A percentile compares a stretch with the other conserved stretches of the same genome.
These are phyloP conservation scores for Ostrea edulis DNA, from an alignment of 1,140 invertebrate species.

Conservation along the genomic window DNA sequence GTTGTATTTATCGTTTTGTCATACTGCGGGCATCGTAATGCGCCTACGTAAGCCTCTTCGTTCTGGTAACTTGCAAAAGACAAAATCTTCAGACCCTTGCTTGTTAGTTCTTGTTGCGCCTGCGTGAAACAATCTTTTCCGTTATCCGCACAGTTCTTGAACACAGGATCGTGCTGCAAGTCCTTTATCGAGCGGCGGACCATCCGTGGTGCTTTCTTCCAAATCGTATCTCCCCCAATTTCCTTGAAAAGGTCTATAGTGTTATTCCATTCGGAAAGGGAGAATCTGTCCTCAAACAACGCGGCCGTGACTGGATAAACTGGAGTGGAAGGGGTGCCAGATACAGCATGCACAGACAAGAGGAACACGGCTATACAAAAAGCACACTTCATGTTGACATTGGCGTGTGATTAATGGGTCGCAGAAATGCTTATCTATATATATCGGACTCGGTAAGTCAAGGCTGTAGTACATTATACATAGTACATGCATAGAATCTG, in stretches of 20 bases:
- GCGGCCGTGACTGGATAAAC: conserved; percentile 67
- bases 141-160: conserved; percentile 54
- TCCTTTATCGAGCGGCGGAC: conserved; percentile 51
- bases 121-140: conserved; percentile 61
- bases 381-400: background rate
- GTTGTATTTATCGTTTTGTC: conserved; percentile 59
- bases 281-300: conserved; percentile 63
- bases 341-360: background rate
- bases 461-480: background rate
- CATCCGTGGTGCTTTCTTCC: conserved; percentile 59
- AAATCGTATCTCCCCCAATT: conserved; percentile 65
- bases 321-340: background rate
- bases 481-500: too few relatives aligned
- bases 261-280: conserved; percentile 61
- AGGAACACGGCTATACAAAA: background rate
- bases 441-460: background rate
- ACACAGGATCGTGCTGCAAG: conserved; percentile 58
- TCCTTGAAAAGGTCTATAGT: conserved; percentile 58
- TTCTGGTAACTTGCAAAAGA: conserved; percentile 63
- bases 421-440: background rate
- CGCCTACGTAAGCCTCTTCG: conserved; percentile 65
- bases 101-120: conserved; percentile 58
- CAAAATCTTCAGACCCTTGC: conserved; percentile 56
- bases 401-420: background rate
- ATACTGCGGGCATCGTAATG: conserved; percentile 65